Conservation (phyloP, 1,140 invertebrate species). For the Temnothorax nylanderi region DNA sequence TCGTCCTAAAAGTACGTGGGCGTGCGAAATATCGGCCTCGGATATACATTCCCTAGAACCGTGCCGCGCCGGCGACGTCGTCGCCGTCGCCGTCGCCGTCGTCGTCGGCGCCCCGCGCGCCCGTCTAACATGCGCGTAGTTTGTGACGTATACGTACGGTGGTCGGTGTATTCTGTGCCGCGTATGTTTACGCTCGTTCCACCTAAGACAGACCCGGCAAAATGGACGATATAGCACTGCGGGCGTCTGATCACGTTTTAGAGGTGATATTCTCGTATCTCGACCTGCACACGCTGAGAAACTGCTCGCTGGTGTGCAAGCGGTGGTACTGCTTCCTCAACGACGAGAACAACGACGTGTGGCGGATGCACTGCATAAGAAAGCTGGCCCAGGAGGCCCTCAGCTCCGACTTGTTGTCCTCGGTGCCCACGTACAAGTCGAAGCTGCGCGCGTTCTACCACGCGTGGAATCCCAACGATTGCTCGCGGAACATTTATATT, state of each 20-base stretch:
- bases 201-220: slow-evolving; percentile 73
- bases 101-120: no score
- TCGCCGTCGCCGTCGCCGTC: no score
- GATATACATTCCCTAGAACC: no score
- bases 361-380: slow-evolving; percentile 95
- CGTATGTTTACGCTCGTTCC: slow-evolving; percentile 64
- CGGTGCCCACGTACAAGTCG: slow-evolving; percentile 96
- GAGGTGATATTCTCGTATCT: slow-evolving; percentile 98
- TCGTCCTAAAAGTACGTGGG: no score
- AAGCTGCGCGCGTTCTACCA: slow-evolving; percentile 98
- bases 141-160: slow-evolving; percentile 25
- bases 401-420: slow-evolving; percentile 96
- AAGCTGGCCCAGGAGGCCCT: slow-evolving; percentile 96
- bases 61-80: no score
- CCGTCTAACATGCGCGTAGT: slow-evolving; percentile 20
- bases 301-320: slow-evolving; percentile 97
- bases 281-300: slow-evolving; percentile 93
- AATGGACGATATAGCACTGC: slow-evolving; percentile 81
- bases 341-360: slow-evolving; percentile 98
- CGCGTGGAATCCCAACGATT: slow-evolving; percentile 99
- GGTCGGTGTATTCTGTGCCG: slow-evolving; percentile 29
- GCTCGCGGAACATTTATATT: slow-evolving; percentile 98
- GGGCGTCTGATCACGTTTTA: slow-evolving; percentile 92
- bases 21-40: no score
- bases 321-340: slow-evolving; percentile 96